These are phyloP conservation scores for Diabrotica balteata DNA, from an alignment of 2,888 invertebrate genomes.

Conservation along the genomic window DNA sequence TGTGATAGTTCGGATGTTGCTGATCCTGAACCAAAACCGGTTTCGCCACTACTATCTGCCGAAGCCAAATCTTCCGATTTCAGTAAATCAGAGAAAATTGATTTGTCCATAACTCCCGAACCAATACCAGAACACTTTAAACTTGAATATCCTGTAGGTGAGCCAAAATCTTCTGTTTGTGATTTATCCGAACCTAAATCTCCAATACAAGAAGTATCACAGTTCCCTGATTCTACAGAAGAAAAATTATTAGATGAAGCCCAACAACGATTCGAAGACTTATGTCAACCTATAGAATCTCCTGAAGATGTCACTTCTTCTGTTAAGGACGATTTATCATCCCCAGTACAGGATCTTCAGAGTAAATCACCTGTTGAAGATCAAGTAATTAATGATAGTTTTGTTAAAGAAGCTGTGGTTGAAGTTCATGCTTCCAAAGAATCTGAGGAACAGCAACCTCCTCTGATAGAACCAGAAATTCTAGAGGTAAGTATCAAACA, in stretches of 20 bases:
- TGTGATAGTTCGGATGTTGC: slow-evolving; percentile 20
- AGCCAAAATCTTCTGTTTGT: slow-evolving; percentile 29
- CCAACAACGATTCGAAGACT: slow-evolving; percentile 33
- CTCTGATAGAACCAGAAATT: not conserved
- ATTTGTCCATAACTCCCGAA: slow-evolving; percentile 1
- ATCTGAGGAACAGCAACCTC: no score
- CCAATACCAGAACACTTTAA: slow-evolving; percentile 15
- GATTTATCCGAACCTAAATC: slow-evolving; percentile 30
- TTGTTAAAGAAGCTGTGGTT: slow-evolving; percentile 16
- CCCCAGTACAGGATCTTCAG: slow-evolving; percentile 21
- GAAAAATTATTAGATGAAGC: slow-evolving; percentile 29
- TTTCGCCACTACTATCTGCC: not conserved
- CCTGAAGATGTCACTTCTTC: slow-evolving; percentile 57
- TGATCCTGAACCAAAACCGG: slow-evolving; percentile 3
- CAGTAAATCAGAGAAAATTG: not conserved
- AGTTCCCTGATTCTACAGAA: slow-evolving; percentile 4
- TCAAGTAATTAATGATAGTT: slow-evolving; percentile 30
- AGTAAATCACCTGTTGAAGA: slow-evolving; percentile 35
- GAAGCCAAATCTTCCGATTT: not conserved
- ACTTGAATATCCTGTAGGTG: slow-evolving; percentile 24
- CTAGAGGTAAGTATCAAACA: not conserved
- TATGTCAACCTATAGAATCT: slow-evolving; percentile 35
- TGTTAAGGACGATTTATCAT: slow-evolving; percentile 50
- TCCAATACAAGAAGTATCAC: slow-evolving; percentile 23
- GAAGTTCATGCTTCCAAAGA: not conserved